Evolutionary conservation across 2,797 vertebrate genomes (phyloP), one percentile per base, ranked within the genome.

Genomic region (Propithecus perrieri): DNA sequence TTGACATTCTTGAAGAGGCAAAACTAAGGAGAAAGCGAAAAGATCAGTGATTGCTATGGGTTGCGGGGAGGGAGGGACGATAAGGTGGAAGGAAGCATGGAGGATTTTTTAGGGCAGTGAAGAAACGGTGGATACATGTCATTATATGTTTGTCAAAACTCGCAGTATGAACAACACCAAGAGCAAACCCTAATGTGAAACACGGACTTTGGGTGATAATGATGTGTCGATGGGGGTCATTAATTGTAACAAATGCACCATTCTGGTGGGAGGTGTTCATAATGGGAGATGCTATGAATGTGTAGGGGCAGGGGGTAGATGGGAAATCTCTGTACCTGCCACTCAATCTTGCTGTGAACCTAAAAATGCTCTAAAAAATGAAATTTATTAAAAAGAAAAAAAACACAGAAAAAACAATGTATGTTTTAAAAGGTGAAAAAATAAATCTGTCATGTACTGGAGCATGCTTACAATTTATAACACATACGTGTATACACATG

Each of bases 391-490:
- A 81, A 89, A 75, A 17, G 14, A 71, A 59, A 71, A 61, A 48
- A 41, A 33, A 61, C 30, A 12, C 2, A 22, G 26, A 50, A 75
- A 53, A 78, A 69, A 41, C 1, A 30, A 20, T 24, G 3, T 83
- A 30, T 65, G 55, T 89, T 95, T 76, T 38, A 50, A 85, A 93
- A 91, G 41, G 28, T 69, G 69, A 92, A 78, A 8, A 92, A 67
- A 67, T 38, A 59, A 72, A 28, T 26, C 22, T 33, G 5, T 18
- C 53, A 7, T 43, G 72, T n/a, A 63, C 11, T 11, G 14, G 8
- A 76, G 75, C 79, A 86, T 41, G 48, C 59, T 85, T 43, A 55
- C 24, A 35, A 46, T 4, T 5, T 11, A 7, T 50, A 50, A 41
- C 24, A 14, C 0, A 3, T 7, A 13, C 35, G 48, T 5, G 2